phyloP scores from a whole-genome alignment of 1,140 invertebrate species.

The Ostrea denselamellosa region DNA sequence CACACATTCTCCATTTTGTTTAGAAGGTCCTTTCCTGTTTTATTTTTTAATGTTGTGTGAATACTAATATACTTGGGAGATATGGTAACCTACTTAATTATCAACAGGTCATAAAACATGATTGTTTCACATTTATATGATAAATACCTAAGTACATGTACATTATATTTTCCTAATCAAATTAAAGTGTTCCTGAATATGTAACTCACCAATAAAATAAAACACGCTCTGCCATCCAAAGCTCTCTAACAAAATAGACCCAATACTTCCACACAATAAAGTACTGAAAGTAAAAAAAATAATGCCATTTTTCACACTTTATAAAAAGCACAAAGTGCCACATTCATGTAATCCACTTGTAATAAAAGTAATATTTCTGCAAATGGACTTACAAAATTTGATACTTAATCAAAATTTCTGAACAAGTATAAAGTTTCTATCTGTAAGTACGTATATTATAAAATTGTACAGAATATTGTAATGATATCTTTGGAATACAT shows the following conservation, averaged over 20 bases:
- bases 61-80: too few relatives aligned
- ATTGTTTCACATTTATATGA: too few relatives aligned
- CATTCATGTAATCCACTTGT: background rate
- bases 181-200: background rate
- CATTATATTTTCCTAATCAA: background rate
- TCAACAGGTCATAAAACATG: too few relatives aligned
- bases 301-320: background rate
- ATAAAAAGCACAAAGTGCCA: background rate
- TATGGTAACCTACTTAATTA: too few relatives aligned
- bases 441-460: background rate
- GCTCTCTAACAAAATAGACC: constrained; percentile 84
- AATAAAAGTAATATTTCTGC: background rate
- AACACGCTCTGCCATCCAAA: constrained; percentile 86
- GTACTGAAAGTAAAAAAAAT: constrained; percentile 81
- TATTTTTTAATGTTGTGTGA: too few relatives aligned
- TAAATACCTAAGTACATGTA: background rate
- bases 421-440: background rate
- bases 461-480: background rate
- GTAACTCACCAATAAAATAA: constrained; percentile 83
- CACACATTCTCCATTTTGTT: too few relatives aligned
- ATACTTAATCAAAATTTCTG: background rate
- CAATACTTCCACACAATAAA: constrained; percentile 85
- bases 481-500: background rate
- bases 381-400: background rate
- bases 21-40: too few relatives aligned